Evolutionary conservation across 2,797 vertebrate genomes (phyloP), one percentile per base, ranked within the genome.

Genomic region (Enteromius paludinosus): DNA sequence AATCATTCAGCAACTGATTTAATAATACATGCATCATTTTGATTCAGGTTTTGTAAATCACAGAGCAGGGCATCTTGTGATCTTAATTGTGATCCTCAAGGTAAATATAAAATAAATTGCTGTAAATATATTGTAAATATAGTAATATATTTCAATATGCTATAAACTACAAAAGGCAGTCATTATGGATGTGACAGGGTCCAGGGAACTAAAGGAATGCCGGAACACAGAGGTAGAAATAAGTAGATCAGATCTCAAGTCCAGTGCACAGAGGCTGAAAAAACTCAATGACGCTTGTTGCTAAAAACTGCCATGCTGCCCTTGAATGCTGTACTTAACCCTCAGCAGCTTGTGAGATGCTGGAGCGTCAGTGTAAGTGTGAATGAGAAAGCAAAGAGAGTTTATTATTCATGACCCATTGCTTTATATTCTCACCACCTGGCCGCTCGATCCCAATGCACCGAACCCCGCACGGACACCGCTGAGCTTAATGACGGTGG

Each of bases 341-440:
- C 79, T 73, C 62, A 68, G 72, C 47, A 38, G 52, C 10, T 69
- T 5, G 1, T 15, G 25, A 74, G 35, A 61, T 0, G 52, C 65
- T 14, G 25, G 28, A 66, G 62, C 71, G 23, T 75, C 71, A 11
- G 12, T 28, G 62, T 18, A 68, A 28, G 52, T 70, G 52, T 83
- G 81, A 83, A 83, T 69, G 62, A 66, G 52, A 79, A 59, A 61
- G 17, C 65, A 70, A 79, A 61, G 78, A 62, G 38, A 49, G 14
- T 70, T 76, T 77, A 83, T 83, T 83, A 76, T 83, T 77, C 81
- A 83, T 83, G 81, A 83, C 25, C 72, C 81, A 76, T 77, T 77
- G 61, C 49, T 83, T 83, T 75, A 82, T 41, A 83, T 70, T 77
- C 64, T 61, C 25, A 47, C 49, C 73, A 83, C 73, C 81, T 83